Evolutionary conservation across 2,113 vertebrate genomes (phyloP).

Genomic region (Falcunculus frontatus): DNA sequence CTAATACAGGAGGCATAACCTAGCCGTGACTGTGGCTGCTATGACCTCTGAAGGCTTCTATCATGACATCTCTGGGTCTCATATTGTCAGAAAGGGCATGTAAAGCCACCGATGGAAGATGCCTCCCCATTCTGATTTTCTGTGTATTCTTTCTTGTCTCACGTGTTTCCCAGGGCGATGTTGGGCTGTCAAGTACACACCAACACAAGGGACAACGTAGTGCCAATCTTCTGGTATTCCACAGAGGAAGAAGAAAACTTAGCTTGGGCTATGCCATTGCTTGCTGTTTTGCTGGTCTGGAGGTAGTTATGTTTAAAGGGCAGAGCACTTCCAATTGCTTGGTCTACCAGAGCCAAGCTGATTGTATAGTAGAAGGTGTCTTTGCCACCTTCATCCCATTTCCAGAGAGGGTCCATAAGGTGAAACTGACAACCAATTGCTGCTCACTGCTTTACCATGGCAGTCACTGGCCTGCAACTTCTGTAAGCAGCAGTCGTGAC

Average conservation of each 20-base stretch:
- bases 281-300: not conserved
- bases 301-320: not conserved
- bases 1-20: accelerated
- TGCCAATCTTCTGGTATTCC: accelerated
- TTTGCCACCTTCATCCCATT: not conserved
- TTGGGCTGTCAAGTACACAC: not conserved
- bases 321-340: not conserved
- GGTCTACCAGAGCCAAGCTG: not conserved
- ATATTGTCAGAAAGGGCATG: not conserved
- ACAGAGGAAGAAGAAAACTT: not conserved
- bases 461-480: not conserved
- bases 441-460: not conserved
- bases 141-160: not conserved
- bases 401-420: not conserved
- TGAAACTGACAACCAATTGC: not conserved
- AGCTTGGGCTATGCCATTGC: not conserved
- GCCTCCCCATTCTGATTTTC: not conserved
- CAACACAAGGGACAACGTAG: not conserved
- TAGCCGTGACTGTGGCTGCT: not conserved
- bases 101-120: not conserved
- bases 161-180: accelerated
- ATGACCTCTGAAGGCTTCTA: not conserved
- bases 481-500: not conserved
- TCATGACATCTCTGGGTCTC: not conserved
- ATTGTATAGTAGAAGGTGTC: not conserved